phyloP scores from a whole-genome alignment of 2,113 vertebrate species.

The Eubucco bourcierii region DNA sequence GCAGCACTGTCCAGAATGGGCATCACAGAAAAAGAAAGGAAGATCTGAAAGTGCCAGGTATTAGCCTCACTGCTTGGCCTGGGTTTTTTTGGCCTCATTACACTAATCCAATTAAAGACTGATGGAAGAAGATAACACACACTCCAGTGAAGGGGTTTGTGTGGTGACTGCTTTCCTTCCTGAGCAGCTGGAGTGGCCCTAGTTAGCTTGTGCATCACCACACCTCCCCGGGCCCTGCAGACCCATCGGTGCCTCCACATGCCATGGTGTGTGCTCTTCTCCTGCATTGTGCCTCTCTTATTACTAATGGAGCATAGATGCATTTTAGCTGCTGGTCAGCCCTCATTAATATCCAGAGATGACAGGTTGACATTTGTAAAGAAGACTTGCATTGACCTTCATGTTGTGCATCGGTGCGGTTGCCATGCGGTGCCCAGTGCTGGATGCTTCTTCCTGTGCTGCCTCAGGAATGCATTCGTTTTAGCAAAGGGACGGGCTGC shows the following conservation, averaged over 20 bases:
- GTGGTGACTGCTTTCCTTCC: not conserved
- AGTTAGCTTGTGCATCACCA: constrained; percentile 14
- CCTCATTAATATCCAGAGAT: constrained; percentile 71
- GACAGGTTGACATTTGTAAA: constrained; percentile 71
- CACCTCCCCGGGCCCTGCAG: constrained; percentile 32
- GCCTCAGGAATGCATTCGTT: constrained; percentile 11
- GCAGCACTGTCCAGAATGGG: not conserved
- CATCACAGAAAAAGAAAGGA: not conserved
- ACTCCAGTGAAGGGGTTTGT: not conserved
- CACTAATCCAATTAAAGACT: constrained; percentile 59
- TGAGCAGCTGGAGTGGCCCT: not conserved
- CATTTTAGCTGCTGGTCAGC: constrained; percentile 70
- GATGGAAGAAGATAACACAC: not conserved
- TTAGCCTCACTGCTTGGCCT: constrained; percentile 17
- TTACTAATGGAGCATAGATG: constrained; percentile 69
- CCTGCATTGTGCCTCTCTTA: constrained; percentile 24
- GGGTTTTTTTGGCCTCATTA: constrained; percentile 52
- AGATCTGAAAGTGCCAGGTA: constrained; percentile 33
- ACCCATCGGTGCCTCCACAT: constrained; percentile 9
- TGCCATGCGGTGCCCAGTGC: constrained; percentile 34
- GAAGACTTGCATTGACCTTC: constrained; percentile 64
- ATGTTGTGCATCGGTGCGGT: constrained; percentile 57
- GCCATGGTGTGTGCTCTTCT: not conserved
- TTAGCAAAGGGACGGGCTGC: not conserved
- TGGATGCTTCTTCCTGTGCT: constrained; percentile 11